Evolutionary conservation across 2,797 vertebrate genomes (phyloP).

Genomic region (Falco concolor): DNA sequence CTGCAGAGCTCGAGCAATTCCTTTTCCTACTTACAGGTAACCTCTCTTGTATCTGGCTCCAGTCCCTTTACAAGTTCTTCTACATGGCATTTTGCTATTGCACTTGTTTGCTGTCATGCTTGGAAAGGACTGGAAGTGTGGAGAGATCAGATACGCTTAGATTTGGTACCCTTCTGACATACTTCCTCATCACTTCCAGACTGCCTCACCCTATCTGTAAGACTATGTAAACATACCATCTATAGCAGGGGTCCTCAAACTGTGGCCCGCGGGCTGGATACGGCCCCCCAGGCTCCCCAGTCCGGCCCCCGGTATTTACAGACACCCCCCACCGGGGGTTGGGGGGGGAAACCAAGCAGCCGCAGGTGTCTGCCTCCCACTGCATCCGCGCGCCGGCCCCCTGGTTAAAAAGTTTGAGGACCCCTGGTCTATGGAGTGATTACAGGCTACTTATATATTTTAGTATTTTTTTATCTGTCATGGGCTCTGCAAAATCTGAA

Average conservation of each 20-base stretch:
- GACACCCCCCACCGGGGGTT: too few relatives aligned
- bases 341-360: too few relatives aligned
- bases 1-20: constrained; percentile 87
- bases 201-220: neutral
- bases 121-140: neutral
- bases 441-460: neutral
- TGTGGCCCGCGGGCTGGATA: too few relatives aligned
- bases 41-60: neutral
- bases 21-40: constrained; percentile 92
- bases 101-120: neutral
- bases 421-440: neutral
- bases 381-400: too few relatives aligned
- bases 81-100: neutral
- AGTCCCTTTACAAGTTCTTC: neutral
- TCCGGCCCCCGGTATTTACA: too few relatives aligned
- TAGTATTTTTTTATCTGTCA: neutral
- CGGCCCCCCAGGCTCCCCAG: too few relatives aligned
- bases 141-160: neutral
- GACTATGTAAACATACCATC: neutral
- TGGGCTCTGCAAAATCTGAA: neutral
- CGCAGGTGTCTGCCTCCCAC: too few relatives aligned
- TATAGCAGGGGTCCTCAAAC: neutral
- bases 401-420: too few relatives aligned
- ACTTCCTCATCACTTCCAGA: neutral
- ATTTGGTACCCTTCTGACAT: neutral